These are phyloP conservation scores for Alauda arvensis DNA, from an alignment of 2,797 vertebrate species.

Conservation along the genomic window DNA sequence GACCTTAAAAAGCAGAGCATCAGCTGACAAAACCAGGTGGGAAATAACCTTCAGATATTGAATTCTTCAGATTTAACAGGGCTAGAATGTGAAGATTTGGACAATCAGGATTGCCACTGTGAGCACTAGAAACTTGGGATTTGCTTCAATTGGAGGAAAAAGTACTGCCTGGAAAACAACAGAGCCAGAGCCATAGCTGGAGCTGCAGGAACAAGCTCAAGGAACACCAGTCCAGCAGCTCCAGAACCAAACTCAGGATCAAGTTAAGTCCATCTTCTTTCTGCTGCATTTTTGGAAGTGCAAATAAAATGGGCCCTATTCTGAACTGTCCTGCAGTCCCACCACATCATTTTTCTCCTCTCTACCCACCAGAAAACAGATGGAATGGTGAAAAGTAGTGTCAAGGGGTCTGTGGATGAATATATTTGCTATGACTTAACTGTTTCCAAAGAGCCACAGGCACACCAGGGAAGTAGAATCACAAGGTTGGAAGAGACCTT, in stretches of 20 bases:
- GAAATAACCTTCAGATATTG: background rate
- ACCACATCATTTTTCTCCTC: background rate
- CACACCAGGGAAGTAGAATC: background rate
- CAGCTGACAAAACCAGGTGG: background rate
- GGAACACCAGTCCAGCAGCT: background rate
- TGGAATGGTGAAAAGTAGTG: background rate
- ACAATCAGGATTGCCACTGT: background rate
- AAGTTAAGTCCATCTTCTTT: background rate
- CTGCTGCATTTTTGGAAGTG: background rate
- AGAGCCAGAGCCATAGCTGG: background rate
- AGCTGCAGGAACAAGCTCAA: background rate
- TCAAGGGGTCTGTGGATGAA: background rate
- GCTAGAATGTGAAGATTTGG: background rate
- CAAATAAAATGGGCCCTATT: background rate
- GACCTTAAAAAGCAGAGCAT: background rate
- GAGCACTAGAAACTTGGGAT: background rate
- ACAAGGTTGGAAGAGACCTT: background rate
- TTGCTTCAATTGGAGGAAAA: background rate
- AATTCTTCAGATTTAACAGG: background rate
- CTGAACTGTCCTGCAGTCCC: background rate
- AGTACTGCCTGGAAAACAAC: background rate
- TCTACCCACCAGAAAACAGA: background rate
- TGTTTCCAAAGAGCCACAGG: background rate
- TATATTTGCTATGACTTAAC: background rate
- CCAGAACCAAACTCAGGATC: background rate